These are phyloP conservation scores for Amiota communis DNA, from an alignment of 2,888 invertebrate species.

Conservation along the genomic window DNA sequence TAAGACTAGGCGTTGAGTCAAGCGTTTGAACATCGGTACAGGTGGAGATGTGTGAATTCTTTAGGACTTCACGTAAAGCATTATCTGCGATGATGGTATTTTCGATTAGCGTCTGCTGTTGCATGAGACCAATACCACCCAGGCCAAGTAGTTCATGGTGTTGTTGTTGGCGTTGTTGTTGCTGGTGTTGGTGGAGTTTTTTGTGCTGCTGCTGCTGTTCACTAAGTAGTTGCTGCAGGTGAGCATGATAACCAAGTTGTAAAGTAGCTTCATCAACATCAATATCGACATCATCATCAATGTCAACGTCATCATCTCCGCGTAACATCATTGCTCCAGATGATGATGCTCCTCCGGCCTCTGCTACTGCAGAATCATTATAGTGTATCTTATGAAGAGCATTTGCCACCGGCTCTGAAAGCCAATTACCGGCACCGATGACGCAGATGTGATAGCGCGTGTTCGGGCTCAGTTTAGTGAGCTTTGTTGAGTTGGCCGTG, in stretches of 20 bases:
- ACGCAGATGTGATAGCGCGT: slow-evolving; percentile 91
- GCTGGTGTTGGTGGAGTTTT: slow-evolving; percentile 23
- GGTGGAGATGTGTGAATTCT: slow-evolving; percentile 83
- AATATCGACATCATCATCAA: slow-evolving; percentile 36
- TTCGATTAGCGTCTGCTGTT: slow-evolving; percentile 54
- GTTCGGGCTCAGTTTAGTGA: slow-evolving; percentile 84
- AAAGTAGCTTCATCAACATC: slow-evolving; percentile 49
- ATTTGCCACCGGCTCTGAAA: slow-evolving; percentile 72
- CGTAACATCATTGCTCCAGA: slow-evolving; percentile 14
- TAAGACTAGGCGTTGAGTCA: slow-evolving; percentile 80
- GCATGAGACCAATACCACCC: slow-evolving; percentile 1
- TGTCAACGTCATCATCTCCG: slow-evolving; percentile 29
- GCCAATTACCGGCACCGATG: slow-evolving; percentile 86
- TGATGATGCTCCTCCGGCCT: background rate
- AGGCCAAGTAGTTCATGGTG: slow-evolving; percentile 16
- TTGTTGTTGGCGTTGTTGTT: slow-evolving; percentile 51
- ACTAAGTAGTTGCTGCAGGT: slow-evolving; percentile 29
- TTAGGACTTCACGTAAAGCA: slow-evolving; percentile 75
- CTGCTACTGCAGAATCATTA: slow-evolving; percentile 54
- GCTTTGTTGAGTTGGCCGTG: slow-evolving; percentile 81
- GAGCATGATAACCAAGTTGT: slow-evolving; percentile 46
- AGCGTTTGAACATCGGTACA: slow-evolving; percentile 85
- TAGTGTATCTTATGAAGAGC: slow-evolving; percentile 69
- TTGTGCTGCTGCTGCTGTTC: slow-evolving; percentile 24
- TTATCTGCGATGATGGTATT: slow-evolving; percentile 78